These are phyloP conservation scores for Chamaea fasciata DNA, from an alignment of 2,113 vertebrate species.

Conservation along the genomic window DNA sequence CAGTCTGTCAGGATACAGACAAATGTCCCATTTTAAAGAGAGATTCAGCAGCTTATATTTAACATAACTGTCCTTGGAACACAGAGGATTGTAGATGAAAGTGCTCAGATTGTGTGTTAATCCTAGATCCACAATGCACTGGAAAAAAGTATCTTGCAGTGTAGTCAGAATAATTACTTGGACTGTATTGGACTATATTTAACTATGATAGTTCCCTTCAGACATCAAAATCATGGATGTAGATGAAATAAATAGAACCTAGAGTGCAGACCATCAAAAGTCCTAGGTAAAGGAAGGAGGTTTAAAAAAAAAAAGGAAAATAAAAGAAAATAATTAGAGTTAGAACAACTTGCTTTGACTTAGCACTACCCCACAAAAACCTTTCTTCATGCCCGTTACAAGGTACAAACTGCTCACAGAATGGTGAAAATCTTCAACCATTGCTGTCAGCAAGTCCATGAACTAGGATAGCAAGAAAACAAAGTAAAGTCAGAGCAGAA, in stretches of 20 bases:
- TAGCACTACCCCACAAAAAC: background rate
- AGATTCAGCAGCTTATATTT: background rate
- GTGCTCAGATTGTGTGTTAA: background rate
- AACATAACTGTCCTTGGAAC: background rate
- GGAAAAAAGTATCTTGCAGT: background rate
- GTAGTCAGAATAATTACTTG: background rate
- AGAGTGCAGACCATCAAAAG: background rate
- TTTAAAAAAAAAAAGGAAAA: accelerated
- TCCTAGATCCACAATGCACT: background rate
- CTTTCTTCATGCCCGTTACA: background rate
- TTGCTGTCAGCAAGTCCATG: background rate
- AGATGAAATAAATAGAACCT: background rate
- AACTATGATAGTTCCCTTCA: background rate
- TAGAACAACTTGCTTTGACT: background rate
- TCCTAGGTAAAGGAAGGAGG: background rate
- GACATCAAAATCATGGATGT: background rate
- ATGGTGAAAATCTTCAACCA: background rate
- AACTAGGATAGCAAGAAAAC: background rate
- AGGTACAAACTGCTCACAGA: background rate
- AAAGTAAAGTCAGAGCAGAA: background rate
- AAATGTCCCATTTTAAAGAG: background rate
- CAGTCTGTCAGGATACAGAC: background rate
- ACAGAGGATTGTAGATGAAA: background rate
- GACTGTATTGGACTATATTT: background rate
- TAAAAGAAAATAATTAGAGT: accelerated